phyloP scores from a whole-genome alignment of 1,140 invertebrate species.

The Cyrtorhinus lividipennis region DNA sequence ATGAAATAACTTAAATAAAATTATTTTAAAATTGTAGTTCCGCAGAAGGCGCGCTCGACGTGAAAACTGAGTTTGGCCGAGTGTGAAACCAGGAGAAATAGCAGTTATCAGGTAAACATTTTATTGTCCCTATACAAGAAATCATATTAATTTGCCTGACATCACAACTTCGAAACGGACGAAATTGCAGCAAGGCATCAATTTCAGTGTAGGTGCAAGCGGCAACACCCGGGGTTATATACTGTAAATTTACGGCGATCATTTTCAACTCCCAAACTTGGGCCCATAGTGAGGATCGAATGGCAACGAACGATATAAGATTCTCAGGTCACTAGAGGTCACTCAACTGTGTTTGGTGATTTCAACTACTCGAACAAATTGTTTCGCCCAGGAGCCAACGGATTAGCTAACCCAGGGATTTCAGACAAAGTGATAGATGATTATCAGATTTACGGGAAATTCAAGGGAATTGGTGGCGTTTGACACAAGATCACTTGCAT shows the following conservation, averaged over 20 bases:
- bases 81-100: too few species aligned
- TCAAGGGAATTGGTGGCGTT: conserved; percentile 74
- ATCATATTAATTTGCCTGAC: too few species aligned
- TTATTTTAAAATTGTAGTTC: too few species aligned
- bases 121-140: too few species aligned
- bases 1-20: too few species aligned
- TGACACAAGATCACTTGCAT: conserved; percentile 81
- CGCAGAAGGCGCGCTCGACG: too few species aligned
- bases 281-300: conserved; percentile 60
- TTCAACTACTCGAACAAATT: neutral
- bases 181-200: too few species aligned
- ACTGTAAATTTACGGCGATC: conserved; percentile 86
- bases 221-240: too few species aligned
- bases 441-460: conserved; percentile 76
- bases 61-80: too few species aligned
- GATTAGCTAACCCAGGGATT: conserved; percentile 88
- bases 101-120: too few species aligned
- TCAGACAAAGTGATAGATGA: conserved; percentile 64
- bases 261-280: conserved; percentile 86
- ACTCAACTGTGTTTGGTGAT: neutral
- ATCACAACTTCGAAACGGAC: too few species aligned
- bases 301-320: conserved; percentile 1
- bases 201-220: too few species aligned
- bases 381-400: conserved; percentile 61
- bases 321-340: neutral